These are phyloP conservation scores for Pachliopta kotzebuea DNA, from an alignment of 2,888 invertebrate genomes.

Conservation along the genomic window DNA sequence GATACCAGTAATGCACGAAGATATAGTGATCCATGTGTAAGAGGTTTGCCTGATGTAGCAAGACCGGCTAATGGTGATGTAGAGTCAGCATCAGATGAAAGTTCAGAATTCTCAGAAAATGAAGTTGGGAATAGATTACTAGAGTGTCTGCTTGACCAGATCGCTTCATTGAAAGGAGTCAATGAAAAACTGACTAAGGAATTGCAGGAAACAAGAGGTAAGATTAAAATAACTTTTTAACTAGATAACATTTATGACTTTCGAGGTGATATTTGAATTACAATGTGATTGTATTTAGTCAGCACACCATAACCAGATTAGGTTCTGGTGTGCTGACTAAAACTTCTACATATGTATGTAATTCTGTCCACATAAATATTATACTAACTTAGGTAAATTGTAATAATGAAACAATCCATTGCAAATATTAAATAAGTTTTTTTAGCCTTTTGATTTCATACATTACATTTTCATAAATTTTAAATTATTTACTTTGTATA, in stretches of 20 bases:
- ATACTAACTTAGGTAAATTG: too few species aligned
- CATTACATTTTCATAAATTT: too few species aligned
- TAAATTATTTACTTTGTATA: constrained; percentile 5
- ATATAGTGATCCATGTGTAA: constrained; percentile 85
- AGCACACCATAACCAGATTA: too few species aligned
- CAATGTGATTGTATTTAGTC: too few species aligned
- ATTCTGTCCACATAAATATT: too few species aligned
- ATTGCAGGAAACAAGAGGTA: constrained; percentile 86
- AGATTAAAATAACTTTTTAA: constrained; percentile 32
- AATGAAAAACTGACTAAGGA: constrained; percentile 89
- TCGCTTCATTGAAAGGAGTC: constrained; percentile 84
- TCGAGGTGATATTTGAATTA: too few species aligned
- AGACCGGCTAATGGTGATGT: constrained; percentile 72
- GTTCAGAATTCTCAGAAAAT: constrained; percentile 76
- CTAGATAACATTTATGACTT: too few species aligned
- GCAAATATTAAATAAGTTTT: too few species aligned
- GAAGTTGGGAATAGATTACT: constrained; percentile 81
- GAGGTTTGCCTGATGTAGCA: constrained; percentile 67
- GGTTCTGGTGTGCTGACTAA: too few species aligned
- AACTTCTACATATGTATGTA: too few species aligned
- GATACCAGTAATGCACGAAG: constrained; percentile 79
- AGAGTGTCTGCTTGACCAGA: constrained; percentile 86
- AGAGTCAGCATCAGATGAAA: constrained; percentile 76
- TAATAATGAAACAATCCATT: too few species aligned
- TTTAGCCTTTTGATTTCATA: too few species aligned